Base-by-base conservation (phyloP, 1,140 invertebrate genomes). In the Globodera ellingtonae region DNA sequence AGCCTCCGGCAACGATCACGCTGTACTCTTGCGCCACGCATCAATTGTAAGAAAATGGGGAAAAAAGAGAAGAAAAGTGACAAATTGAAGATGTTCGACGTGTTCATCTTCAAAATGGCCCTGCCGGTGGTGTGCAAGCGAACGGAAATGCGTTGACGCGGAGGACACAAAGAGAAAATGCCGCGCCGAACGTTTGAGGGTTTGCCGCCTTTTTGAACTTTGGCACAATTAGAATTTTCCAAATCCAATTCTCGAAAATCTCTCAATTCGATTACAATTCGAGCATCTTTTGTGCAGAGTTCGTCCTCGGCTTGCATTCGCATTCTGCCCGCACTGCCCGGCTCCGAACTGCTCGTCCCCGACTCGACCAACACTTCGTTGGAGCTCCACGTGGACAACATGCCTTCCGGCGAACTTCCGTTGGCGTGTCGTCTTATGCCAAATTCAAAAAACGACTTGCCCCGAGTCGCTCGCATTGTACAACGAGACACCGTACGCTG, bases 51-150 rank as follows among this genome's bases (percentile, higher is more conserved):
- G 78, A 76, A 65, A 24, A 24, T 48, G 35, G 62, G n/a, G 7
- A n/a, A 46, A 24, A 10, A 6, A 1, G 56, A 10, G 62, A 35
- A 35, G 6, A 52, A 47, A 74, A 35, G 56, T 50, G 10, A 13
- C 35, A 65, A 9, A 24, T 74, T 85, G 81, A 50, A 86, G 85
- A n/a, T 86, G 85, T 78, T 86, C 85, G 24, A 78, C 82, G 5
- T 86, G 85, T 71, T 48, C 86, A 9, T 24, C 76, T 52, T 88
- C 85, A 7, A 59, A 76, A 73, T 86, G 85, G 85, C 67, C 76
- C n/a, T 87, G 86, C 75, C 69, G 65, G 48, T 87, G 86, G 86
- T 87, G 86, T 72, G 66, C 82, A 18, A 69, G 65, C 0, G 70
- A 82, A 44, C 62, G 75, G 13, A 72, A 69, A 48, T 82, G 81